Percentiles rank a stretch among this genome's conserved stretches.
These are phyloP conservation scores for Pollachius pollachius DNA, from an alignment of 2,113 vertebrate genomes.

Conservation along the genomic window DNA sequence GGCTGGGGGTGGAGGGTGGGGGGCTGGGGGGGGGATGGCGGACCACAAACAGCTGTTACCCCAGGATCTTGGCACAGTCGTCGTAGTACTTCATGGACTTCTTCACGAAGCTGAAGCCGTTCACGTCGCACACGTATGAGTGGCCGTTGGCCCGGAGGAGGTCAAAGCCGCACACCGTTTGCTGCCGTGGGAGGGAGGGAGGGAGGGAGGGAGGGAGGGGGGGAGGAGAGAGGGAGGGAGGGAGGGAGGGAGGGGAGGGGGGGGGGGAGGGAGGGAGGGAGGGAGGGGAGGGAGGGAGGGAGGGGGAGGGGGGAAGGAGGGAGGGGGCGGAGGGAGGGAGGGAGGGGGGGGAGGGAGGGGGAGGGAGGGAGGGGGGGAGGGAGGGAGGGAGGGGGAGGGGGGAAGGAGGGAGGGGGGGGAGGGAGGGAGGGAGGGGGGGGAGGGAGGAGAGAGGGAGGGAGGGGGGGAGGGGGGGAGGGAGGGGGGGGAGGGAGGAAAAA, in stretches of 20 bases:
- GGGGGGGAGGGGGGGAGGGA: too few species aligned
- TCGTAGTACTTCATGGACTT: slow-evolving; percentile 99
- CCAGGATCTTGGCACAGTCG: slow-evolving; percentile 97
- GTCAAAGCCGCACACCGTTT: slow-evolving; percentile 98
- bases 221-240: too few species aligned
- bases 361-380: too few species aligned
- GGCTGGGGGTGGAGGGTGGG: neutral
- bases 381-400: too few species aligned
- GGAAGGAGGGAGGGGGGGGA: too few species aligned
- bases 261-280: neutral
- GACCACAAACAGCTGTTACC: slow-evolving; percentile 67
- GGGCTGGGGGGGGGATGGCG: neutral
- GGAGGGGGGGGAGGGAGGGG: neutral
- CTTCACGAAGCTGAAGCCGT: slow-evolving; percentile 98
- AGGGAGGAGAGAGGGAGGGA: too few species aligned
- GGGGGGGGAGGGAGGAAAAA: too few species aligned
- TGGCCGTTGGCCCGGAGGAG: slow-evolving; percentile 94
- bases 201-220: neutral
- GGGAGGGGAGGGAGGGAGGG: neutral
- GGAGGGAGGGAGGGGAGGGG: too few species aligned
- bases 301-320: too few species aligned
- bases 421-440: neutral
- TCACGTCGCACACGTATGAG: slow-evolving; percentile 96
- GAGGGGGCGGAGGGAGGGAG: neutral
- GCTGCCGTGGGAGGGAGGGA: slow-evolving; percentile 67